Evolutionary conservation across 2,888 invertebrate genomes (phyloP).

Genomic region (Netelia fuscicornis): DNA sequence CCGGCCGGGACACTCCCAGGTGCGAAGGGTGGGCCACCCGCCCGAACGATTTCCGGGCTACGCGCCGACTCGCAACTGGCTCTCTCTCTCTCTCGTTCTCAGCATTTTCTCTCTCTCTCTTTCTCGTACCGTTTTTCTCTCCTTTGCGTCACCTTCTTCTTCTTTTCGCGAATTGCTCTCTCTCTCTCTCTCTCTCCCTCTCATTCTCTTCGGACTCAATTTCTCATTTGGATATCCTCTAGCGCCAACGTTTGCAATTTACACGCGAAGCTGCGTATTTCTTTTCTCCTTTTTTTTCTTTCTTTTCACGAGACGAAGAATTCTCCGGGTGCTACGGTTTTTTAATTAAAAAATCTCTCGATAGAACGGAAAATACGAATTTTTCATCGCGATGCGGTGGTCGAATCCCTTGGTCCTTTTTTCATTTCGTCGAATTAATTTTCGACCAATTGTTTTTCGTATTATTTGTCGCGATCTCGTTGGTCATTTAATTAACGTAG

Average conservation of each 20-base stretch:
- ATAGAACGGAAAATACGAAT: not conserved
- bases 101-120: constrained; percentile 5
- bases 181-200: constrained; percentile 25
- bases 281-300: constrained; percentile 13
- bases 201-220: constrained; percentile 36
- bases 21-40: constrained; percentile 65
- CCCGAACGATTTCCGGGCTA: constrained; percentile 64
- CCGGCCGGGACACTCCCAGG: constrained; percentile 68
- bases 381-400: not conserved
- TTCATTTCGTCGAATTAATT: not conserved
- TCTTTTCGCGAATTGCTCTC: not conserved
- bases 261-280: not conserved
- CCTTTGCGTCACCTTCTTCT: constrained; percentile 6
- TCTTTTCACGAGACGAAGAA: not conserved
- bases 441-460: not conserved
- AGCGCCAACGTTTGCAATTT: not conserved
- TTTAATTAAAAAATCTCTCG: not conserved
- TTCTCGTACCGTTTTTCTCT: not conserved
- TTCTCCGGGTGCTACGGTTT: not conserved
- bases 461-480: not conserved
- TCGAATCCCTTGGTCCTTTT: not conserved
- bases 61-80: constrained; percentile 65
- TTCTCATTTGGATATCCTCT: constrained; percentile 13
- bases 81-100: constrained; percentile 30
- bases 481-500: not conserved